Conservation (phyloP, 1,140 invertebrate genomes). For the Anadara kagoshimensis region DNA sequence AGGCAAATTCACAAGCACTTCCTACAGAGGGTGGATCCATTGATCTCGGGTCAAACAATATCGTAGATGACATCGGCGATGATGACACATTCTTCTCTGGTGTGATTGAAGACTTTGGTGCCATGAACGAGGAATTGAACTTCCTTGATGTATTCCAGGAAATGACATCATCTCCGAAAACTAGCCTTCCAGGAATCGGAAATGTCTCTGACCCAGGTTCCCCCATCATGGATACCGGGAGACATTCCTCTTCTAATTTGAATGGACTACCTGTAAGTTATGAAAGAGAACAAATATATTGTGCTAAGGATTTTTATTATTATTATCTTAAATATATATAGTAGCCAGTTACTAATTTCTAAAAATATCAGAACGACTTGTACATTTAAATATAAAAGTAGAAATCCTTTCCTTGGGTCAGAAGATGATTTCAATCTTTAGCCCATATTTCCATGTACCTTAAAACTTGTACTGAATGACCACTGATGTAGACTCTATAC, state of each 20-base stretch:
- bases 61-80: constrained; percentile 41
- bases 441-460: too few relatives aligned
- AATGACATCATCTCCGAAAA: constrained; percentile 44
- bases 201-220: constrained; percentile 76
- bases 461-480: too few relatives aligned
- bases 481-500: too few relatives aligned
- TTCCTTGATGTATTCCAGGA: constrained; percentile 50
- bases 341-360: too few relatives aligned
- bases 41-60: constrained; percentile 19
- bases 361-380: too few relatives aligned
- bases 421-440: too few relatives aligned
- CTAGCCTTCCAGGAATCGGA: constrained; percentile 38
- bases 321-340: too few relatives aligned
- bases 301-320: too few relatives aligned
- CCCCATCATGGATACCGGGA: constrained; percentile 76
- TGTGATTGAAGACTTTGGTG: constrained; percentile 51
- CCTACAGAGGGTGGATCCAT: constrained; percentile 10
- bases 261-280: constrained; percentile 34
- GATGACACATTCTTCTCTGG: constrained; percentile 37
- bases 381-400: too few relatives aligned
- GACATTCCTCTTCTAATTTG: constrained; percentile 78
- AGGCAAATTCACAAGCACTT: constrained; percentile 37
- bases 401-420: too few relatives aligned
- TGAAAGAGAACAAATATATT: too few relatives aligned
- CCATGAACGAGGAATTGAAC: constrained; percentile 33